A percentile compares a stretch with the other conserved stretches of the same genome.
phyloP scores from a whole-genome alignment of 2,113 vertebrate species.

The Propithecus coquereli region DNA sequence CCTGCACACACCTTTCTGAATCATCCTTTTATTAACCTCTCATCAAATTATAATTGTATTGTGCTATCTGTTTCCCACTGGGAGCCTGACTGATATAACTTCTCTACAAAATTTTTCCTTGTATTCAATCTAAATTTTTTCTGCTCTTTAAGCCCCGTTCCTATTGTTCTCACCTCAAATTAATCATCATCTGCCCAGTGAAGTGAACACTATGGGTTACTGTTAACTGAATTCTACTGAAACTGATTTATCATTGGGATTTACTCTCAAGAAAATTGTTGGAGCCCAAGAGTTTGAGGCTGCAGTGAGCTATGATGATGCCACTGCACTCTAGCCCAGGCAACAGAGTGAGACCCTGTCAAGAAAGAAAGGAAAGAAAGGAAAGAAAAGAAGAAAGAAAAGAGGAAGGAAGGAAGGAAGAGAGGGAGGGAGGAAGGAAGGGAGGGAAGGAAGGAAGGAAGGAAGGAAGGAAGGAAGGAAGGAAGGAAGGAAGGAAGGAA shows the following conservation, averaged over 20 bases:
- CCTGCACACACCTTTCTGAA: neutral
- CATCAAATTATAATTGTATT: neutral
- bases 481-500: neutral
- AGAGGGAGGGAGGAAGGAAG: fast-evolving
- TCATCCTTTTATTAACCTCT: neutral
- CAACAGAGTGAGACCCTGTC: neutral
- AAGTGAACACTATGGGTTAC: neutral
- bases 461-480: neutral
- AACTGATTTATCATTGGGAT: neutral
- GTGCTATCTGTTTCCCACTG: neutral
- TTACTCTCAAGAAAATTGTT: neutral
- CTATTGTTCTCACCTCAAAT: neutral
- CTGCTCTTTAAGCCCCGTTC: neutral
- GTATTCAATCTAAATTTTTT: neutral
- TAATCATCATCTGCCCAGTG: neutral
- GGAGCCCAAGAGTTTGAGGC: too few species aligned
- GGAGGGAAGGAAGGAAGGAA: neutral
- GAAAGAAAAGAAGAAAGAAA: too few species aligned
- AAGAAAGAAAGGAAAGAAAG: too few species aligned
- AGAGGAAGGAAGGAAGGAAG: too few species aligned
- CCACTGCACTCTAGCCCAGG: too few species aligned
- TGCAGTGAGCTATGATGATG: too few species aligned
- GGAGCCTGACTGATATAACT: neutral
- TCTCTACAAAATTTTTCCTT: neutral
- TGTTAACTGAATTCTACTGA: neutral